Percentiles rank a stretch among this genome's conserved stretches.
These are phyloP conservation scores for Pseudochirops corinnae DNA, from an alignment of 2,797 vertebrate genomes.

Conservation along the genomic window DNA sequence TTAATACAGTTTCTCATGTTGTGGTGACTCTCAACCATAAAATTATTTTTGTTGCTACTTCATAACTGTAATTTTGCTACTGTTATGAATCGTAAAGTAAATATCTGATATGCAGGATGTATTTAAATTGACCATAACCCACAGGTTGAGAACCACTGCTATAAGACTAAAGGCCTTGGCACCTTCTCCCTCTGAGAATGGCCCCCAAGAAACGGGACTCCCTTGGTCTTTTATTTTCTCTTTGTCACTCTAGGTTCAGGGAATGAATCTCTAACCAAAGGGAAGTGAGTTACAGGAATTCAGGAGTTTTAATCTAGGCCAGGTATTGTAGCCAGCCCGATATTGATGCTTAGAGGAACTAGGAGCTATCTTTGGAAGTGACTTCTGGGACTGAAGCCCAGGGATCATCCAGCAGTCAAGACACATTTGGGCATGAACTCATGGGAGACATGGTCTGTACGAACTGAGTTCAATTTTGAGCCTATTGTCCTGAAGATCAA, in stretches of 20 bases:
- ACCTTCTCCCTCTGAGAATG: not conserved
- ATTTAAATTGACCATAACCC: too few relatives aligned
- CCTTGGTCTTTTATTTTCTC: not conserved
- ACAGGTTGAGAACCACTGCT: too few relatives aligned
- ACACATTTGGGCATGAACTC: not conserved
- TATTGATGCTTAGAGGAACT: not conserved
- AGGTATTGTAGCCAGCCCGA: not conserved
- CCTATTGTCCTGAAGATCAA: not conserved
- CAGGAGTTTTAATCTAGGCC: not conserved
- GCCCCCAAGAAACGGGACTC: not conserved
- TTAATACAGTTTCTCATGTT: too few relatives aligned
- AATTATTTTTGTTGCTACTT: too few relatives aligned
- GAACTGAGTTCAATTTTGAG: not conserved
- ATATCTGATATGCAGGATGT: too few relatives aligned
- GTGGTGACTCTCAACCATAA: too few relatives aligned
- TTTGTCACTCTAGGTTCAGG: not conserved
- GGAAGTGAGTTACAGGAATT: not conserved
- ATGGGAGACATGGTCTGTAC: not conserved
- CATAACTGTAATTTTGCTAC: too few relatives aligned
- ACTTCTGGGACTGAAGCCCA: not conserved
- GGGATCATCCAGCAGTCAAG: not conserved
- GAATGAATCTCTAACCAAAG: not conserved
- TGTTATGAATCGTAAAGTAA: too few relatives aligned
- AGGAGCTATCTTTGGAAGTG: not conserved
- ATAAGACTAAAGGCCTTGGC: not conserved